Base-by-base conservation (phyloP, 2,113 vertebrate genomes). In the Crotophaga sulcirostris region DNA sequence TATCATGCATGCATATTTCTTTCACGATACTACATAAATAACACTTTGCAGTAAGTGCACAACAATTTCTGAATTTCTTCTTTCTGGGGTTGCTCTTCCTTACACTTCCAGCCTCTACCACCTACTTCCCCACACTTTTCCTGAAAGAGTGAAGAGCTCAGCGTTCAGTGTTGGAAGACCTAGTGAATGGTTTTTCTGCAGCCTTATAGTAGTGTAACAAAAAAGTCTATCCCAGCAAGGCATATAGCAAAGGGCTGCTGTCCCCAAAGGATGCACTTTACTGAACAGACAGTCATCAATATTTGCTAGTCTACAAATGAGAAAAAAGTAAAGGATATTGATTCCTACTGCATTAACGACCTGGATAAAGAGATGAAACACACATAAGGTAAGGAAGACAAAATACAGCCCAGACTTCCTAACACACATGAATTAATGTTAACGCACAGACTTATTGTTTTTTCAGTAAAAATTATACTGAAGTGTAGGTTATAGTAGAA, bases 121-220 rank as follows among this genome's bases (percentile, higher is more conserved):
- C 68, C 59, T 33, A 29, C 73, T 34, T 45, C 38, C 34, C 66
- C 54, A 18, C 2, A 2, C 38, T 60, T 36, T 63, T 89, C 60
- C 40, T 36, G 16, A 58, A 76, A 18, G 68, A 73, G n/a, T 40
- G 76, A 54, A n/a, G 69, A 51, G 47, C 38, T 72, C 45, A 13
- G n/a, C 1, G 0, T n/a, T 75, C 5, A 9, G 47, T 62, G 15
- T 1, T 26, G 58, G 23, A 33, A 66, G 56, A 23, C 23, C 17
- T 12, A 58, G 20, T 13, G 42, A 75, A 56, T 0, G 4, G 16
- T 29, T 29, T 77, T 89, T 42, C 75, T 69, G 31, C 28, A 80
- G 60, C 34, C 25, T 47, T 70, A 20, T 49, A 63, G 54, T 54
- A 73, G 28, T 0, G 3, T 16, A 33, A 56, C 1, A 0, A 66